Base-by-base conservation (phyloP, 2,888 invertebrate species). In the Camponotus fellah region DNA sequence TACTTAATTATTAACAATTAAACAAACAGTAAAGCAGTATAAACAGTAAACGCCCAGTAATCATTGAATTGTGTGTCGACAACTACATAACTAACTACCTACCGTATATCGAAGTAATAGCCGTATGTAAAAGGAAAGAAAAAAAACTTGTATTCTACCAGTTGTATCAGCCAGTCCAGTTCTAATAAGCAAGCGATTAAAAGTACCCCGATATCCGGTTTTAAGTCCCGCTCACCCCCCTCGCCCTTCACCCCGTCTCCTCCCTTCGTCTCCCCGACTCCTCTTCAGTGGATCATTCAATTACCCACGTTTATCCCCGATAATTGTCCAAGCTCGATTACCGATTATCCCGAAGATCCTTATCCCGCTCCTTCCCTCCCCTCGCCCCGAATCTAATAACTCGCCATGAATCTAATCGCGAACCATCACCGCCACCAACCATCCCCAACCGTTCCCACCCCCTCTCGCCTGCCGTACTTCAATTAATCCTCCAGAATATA, bases 1-100 rank as follows among this genome's bases (percentile, higher is more conserved):
- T 94, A 94, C 90, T 94, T 94, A 94, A 94, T 94, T 94, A 94
- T 94, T 93, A 94, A 94, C 94, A 93, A 94, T 94, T 94, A 94
- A 94, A 94, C 93, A 93, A 93, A 92, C 94, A 94, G 94, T 95
- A 94, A 94, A 94, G 91, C 94, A 94, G 94, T 95, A 94, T 94
- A 94, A 95, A 94, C 94, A 94, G 93, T 95, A 94, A 93, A 91
- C 87, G 92, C 93, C 94, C 94, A 94, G 93, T 95, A 94, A 95
- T 93, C 94, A 95, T 94, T 94, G 94, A 95, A 94, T 95, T 95
- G 95, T 95, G 95, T 95, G 95, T 95, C 95, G 95, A 95, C 95
- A 95, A 95, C 95, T 95, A 95, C 95, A 94, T 95, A 77, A 95
- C 94, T 94, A 95, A 92, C 92, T 94, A 94, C 94, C 94, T 94